Evolutionary conservation across 2,888 invertebrate species (phyloP), one percentile per base, ranked within the genome.

Genomic region (Eilema depressum): DNA sequence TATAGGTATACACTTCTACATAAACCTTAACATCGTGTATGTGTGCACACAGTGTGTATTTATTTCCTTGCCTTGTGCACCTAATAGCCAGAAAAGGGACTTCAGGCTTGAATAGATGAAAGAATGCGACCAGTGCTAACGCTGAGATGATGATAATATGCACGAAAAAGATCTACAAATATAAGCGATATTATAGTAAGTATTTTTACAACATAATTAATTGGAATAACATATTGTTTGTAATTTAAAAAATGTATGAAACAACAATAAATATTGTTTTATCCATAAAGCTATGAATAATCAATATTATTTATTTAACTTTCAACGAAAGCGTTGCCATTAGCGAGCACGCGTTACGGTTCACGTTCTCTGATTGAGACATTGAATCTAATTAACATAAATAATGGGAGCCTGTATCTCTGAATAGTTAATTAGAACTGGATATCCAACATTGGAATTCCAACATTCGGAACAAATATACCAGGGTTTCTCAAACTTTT

Each of bases 351-450:
- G 11, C 41, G 12, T 26, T 26, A 11, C 37, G 62, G 3, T 63
- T 23, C 14, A 64, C 47, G 12, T 47, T 23, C 14, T 47, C 53
- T 65, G 53, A 65, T 65, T 53, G 53, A 56, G 64, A 8, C n/a
- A 56, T 65, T 65, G 64, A 65, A 65, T 56, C 28, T 56, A 26
- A 65, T 65, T 30, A 28, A 56, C 64, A 65, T 26, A 30, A 30
- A 26, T 56, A 53, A 65, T 53, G 17, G 33, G 41, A 3, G 11
- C 47, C 41, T 37, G 25, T 65, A 64, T 23, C 30, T 56, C 53
- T 26, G n/a, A 30, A 23, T 65, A 23, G 28, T 53, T 56, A 65
- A 28, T 53, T 65, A 53, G 56, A 56, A 65, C 63, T 37, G 41
- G 37, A 33, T n/a, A 53, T 53, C 53, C 53, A 53, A 53, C 53